phyloP scores from a whole-genome alignment of 2,113 vertebrate genomes.

The Corythaixoides concolor region DNA sequence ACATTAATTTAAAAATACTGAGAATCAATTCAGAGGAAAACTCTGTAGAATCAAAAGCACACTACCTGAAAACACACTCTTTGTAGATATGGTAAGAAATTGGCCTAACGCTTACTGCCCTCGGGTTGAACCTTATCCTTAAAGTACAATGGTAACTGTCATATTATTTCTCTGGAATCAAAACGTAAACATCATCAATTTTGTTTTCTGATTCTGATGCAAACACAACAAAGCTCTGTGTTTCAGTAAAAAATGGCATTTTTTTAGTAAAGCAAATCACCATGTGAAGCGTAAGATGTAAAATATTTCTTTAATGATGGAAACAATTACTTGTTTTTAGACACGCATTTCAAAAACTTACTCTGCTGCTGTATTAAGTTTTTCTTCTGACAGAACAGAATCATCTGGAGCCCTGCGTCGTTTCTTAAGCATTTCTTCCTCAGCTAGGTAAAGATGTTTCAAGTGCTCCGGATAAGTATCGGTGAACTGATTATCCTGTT shows the following conservation, averaged over 20 bases:
- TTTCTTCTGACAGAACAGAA: constrained; percentile 7
- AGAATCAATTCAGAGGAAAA: neutral
- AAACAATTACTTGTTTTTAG: neutral
- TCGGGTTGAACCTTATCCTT: neutral
- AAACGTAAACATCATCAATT: neutral
- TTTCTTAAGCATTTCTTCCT: constrained; percentile 84
- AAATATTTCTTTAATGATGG: neutral
- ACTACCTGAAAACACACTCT: neutral
- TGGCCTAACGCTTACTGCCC: neutral
- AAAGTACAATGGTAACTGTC: neutral
- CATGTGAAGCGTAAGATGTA: accelerated
- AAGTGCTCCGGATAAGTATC: constrained; percentile 92
- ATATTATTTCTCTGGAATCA: neutral
- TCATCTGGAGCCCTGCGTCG: constrained; percentile 54
- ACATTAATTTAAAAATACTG: neutral
- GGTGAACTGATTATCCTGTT: constrained; percentile 63
- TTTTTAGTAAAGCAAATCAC: neutral
- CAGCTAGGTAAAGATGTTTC: constrained; percentile 91
- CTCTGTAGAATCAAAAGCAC: neutral
- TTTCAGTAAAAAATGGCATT: neutral
- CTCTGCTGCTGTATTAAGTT: neutral
- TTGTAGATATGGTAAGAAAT: neutral
- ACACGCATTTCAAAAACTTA: constrained; percentile 29
- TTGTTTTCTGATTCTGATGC: neutral
- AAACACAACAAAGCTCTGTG: neutral